Conservation (phyloP, 2,797 vertebrate genomes). For the Picus viridis region DNA sequence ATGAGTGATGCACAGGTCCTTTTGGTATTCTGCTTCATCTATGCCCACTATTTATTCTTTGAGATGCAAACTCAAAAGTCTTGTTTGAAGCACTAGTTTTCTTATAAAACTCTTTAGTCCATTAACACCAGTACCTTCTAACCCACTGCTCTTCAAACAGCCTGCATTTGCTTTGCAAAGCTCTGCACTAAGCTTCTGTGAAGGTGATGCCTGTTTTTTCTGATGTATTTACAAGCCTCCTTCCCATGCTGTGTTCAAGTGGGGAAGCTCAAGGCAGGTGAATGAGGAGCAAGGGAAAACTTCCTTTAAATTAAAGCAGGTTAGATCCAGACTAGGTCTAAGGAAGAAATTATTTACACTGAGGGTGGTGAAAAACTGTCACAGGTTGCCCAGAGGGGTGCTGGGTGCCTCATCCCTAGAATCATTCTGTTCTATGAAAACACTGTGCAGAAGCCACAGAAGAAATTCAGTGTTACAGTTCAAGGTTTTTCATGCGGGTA, state of each 20-base stretch:
- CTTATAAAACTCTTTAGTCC: not conserved
- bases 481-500: not conserved
- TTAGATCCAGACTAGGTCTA: no score
- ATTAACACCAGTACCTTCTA: not conserved
- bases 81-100: not conserved
- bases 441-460: not conserved
- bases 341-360: no score
- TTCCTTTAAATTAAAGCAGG: no score
- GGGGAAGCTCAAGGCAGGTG: not conserved
- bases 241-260: not conserved
- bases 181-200: not conserved
- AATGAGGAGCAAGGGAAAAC: not conserved
- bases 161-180: not conserved
- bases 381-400: no score
- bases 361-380: no score
- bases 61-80: not conserved
- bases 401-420: no score
- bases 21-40: not conserved
- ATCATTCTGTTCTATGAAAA: no score
- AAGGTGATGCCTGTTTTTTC: not conserved
- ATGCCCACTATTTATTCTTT: accelerated
- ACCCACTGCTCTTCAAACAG: not conserved
- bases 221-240: not conserved
- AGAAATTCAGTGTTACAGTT: not conserved
- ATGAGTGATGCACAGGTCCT: not conserved